Percentiles rank a stretch among this genome's conserved stretches.
These are phyloP conservation scores for Bombylius major DNA, from an alignment of 2,888 invertebrate species.

Conservation along the genomic window DNA sequence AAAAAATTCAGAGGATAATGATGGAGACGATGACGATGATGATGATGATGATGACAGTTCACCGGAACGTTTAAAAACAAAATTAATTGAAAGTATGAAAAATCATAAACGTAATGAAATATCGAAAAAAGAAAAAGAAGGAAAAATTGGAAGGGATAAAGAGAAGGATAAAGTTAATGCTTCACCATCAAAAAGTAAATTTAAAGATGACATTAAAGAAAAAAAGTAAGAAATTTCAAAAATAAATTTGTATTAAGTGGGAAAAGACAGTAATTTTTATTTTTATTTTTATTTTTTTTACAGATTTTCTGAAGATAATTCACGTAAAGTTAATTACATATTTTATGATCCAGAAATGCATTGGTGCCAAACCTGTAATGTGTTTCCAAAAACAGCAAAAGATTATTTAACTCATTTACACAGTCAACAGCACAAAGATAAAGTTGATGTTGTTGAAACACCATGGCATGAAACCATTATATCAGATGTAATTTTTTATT, in stretches of 20 bases:
- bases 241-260: no score
- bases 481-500: conserved; percentile 23
- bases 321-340: conserved; percentile 55
- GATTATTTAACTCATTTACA: conserved; percentile 77
- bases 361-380: conserved; percentile 78
- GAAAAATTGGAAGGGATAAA: conserved; percentile 5
- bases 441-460: conserved; percentile 27
- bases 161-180: not conserved
- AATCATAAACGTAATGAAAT: conserved; percentile 17
- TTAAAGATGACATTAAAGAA: not conserved
- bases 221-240: not conserved
- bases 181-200: not conserved
- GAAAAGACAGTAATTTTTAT: not conserved
- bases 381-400: conserved; percentile 76
- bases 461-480: conserved; percentile 32
- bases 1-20: conserved; percentile 13
- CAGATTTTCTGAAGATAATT: conserved; percentile 13
- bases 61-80: conserved; percentile 33
- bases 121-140: conserved; percentile 15
- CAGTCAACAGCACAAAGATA: conserved; percentile 54
- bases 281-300: not conserved
- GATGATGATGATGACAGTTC: conserved; percentile 25
- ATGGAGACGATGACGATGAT: conserved; percentile 11
- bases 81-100: conserved; percentile 34
- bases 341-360: conserved; percentile 84